Evolutionary conservation across 2,888 invertebrate genomes (phyloP).

Genomic region (Neocrepidodera transversa): DNA sequence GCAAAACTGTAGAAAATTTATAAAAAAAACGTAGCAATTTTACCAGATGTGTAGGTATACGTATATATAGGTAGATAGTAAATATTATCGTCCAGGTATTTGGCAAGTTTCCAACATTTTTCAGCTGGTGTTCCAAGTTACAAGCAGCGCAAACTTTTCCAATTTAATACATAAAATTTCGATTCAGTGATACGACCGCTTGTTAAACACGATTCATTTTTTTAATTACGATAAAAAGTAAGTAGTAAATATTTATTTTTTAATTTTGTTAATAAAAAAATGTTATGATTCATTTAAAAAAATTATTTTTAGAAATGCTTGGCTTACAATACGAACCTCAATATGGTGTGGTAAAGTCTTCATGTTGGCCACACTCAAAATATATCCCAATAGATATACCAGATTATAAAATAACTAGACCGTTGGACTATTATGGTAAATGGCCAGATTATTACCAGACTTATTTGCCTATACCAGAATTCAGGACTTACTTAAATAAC

Average conservation of each 20-base stretch:
- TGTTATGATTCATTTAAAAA: too few relatives aligned
- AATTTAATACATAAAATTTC: constrained; percentile 6
- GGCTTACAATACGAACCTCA: constrained; percentile 44
- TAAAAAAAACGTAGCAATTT: neutral
- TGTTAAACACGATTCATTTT: neutral
- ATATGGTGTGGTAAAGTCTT: constrained; percentile 40
- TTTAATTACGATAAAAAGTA: neutral
- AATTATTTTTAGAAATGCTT: constrained; percentile 40
- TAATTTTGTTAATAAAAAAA: neutral
- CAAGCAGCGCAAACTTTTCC: neutral
- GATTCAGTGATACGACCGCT: neutral
- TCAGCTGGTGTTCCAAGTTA: neutral
- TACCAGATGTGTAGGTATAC: constrained; percentile 9
- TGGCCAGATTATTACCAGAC: constrained; percentile 46
- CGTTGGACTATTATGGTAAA: constrained; percentile 43
- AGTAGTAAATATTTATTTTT: neutral
- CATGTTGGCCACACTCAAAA: constrained; percentile 44
- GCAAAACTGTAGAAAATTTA: too few relatives aligned
- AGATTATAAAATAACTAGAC: constrained; percentile 42
- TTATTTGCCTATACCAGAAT: constrained; percentile 42
- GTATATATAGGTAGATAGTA: constrained; percentile 12
- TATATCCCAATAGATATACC: constrained; percentile 46
- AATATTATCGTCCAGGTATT: constrained; percentile 20
- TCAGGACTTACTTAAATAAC: constrained; percentile 45
- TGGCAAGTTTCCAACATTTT: constrained; percentile 15